Evolutionary conservation across 2,113 vertebrate species (phyloP), one percentile per base, ranked within the genome.

Genomic region (Rafetus swinhoei): DNA sequence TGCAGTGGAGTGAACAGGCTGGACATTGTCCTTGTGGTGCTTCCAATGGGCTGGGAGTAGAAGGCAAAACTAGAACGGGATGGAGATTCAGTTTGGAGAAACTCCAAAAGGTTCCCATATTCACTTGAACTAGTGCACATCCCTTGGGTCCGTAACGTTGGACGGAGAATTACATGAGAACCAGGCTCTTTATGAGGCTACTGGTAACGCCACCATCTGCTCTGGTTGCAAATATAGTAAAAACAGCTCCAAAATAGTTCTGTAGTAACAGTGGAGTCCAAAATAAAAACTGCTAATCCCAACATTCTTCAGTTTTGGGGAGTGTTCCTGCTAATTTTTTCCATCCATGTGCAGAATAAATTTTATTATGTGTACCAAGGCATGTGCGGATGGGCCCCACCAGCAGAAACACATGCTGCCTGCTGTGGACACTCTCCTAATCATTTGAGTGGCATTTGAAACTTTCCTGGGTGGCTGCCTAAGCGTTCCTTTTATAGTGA

Each of bases 1-100:
- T 96, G 97, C 95, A 96, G 83, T 93, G 95, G 81, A 97, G 95
- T 90, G 92, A 90, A 62, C 83, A 95, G 95, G 95, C 95, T 97
- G 95, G 96, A 97, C 97, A 85, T 4, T 85, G 93, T 85, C 82
- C 87, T 94, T 88, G 82, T 82, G 86, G 83, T 87, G 80, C 82
- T 84, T 94, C 93, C 85, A 92, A 92, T 69, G 93, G 85, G 90
- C 95, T 88, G 88, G 45, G 77, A 87, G 25, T 89, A 88, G 88
- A 95, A 90, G 69, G 22, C 0, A 0, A 87, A 84, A 83, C 90
- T 32, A 77, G 79, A 24, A 1, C 79, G 90, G 85, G 95, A 93
- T 92, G 27, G 62, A 4, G 0, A 39, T 76, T 95, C 80, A 62
- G 5, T 82, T 60, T 52, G 80, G 82, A 88, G 89, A 94, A 86